Conservation (phyloP, 2,113 vertebrate genomes). For the Corythaixoides concolor region DNA sequence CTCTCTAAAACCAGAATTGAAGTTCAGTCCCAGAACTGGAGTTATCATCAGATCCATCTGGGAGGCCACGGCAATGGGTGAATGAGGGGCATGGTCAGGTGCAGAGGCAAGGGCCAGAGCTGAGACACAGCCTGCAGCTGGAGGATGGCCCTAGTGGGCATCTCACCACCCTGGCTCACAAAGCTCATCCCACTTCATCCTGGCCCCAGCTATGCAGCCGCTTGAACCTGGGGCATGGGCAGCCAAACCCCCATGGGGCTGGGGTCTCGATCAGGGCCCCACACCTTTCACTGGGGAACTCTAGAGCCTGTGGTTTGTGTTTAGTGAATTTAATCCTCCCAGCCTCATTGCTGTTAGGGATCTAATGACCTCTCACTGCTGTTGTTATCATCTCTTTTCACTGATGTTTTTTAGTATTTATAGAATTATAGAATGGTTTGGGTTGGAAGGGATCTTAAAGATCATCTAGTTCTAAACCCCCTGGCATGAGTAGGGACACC, state of each 20-base stretch:
- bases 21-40: background rate
- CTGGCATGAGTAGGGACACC: too few relatives aligned
- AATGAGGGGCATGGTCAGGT: background rate
- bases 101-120: accelerated
- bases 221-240: background rate
- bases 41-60: background rate
- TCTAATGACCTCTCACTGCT: background rate
- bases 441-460: too few relatives aligned
- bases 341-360: background rate
- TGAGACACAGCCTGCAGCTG: accelerated
- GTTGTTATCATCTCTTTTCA: background rate
- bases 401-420: background rate
- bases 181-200: background rate
- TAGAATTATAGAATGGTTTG: too few relatives aligned
- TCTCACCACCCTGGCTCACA: background rate
- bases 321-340: background rate
- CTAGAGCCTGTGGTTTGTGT: background rate
- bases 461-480: too few relatives aligned
- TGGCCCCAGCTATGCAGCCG: accelerated
- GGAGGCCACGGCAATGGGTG: background rate
- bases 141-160: background rate
- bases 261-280: background rate
- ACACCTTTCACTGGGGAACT: background rate
- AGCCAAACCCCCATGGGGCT: background rate
- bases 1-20: background rate